Evolutionary conservation across 2,797 vertebrate species (phyloP).

Genomic region (Catamblyrhynchus diadema): DNA sequence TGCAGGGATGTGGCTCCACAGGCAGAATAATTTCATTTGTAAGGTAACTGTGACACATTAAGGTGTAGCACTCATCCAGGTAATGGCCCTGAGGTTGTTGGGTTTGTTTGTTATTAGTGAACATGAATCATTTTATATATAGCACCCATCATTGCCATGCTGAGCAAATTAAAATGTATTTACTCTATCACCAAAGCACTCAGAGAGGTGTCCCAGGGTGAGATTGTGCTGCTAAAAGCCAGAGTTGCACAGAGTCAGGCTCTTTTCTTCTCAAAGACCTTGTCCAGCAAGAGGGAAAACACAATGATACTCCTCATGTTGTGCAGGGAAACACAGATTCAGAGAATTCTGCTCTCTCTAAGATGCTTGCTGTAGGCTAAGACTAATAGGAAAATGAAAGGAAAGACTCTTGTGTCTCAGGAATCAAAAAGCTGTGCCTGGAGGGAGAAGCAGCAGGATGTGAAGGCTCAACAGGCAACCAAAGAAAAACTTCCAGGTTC

Average conservation of each 20-base stretch:
- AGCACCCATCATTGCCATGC: not conserved
- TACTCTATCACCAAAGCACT: not conserved
- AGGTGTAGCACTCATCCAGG: not conserved
- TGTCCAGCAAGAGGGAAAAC: not conserved
- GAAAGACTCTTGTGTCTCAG: not conserved
- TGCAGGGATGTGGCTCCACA: not conserved
- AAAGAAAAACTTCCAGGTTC: not conserved
- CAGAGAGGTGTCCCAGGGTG: not conserved
- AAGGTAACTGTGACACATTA: not conserved
- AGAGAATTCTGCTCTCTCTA: not conserved
- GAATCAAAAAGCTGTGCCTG: not conserved
- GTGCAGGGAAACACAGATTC: not conserved
- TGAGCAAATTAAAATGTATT: not conserved
- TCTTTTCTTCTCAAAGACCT: not conserved
- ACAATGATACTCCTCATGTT: not conserved
- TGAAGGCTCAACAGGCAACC: not conserved
- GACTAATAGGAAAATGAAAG: not conserved
- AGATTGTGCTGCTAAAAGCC: not conserved
- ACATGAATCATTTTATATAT: not conserved
- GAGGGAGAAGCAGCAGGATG: not conserved
- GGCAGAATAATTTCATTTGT: not conserved
- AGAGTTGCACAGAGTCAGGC: not conserved
- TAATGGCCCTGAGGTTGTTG: not conserved
- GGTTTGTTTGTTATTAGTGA: not conserved
- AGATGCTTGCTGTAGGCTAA: not conserved